A percentile compares a stretch with the other conserved stretches of the same genome.
Evolutionary conservation across 2,888 invertebrate species (phyloP).

Genomic region (Acanthosoma haemorrhoidale): DNA sequence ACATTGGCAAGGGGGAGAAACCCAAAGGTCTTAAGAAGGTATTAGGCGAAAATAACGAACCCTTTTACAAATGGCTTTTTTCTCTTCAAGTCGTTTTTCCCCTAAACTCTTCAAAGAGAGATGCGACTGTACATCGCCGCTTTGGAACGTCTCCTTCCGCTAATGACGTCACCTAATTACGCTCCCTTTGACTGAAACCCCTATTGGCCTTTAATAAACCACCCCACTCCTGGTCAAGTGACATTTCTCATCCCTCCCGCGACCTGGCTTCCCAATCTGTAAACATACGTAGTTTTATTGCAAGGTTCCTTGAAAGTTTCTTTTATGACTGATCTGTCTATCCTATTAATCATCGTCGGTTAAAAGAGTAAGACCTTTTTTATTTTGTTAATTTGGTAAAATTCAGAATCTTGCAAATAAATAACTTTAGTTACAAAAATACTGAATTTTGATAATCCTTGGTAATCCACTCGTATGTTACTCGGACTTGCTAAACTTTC

Average conservation of each 20-base stretch:
- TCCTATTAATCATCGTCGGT: no score
- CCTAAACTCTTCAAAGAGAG: constrained; percentile 1
- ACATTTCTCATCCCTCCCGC: neutral
- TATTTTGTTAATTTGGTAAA: no score
- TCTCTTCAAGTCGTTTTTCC: neutral
- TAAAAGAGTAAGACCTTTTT: no score
- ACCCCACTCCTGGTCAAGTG: constrained; percentile 10
- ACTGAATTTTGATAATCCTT: no score
- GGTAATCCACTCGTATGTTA: no score
- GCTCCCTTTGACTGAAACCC: constrained; percentile 2
- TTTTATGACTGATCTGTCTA: no score
- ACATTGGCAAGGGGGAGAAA: constrained; percentile 4
- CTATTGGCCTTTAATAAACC: constrained; percentile 24
- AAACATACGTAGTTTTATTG: neutral
- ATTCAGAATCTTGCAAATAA: no score
- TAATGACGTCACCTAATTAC: constrained; percentile 22
- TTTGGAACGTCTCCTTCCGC: constrained; percentile 4
- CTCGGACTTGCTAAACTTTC: no score
- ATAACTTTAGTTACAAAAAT: no score
- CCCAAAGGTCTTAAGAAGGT: constrained; percentile 2
- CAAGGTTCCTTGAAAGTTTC: no score
- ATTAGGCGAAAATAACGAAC: constrained; percentile 7
- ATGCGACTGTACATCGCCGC: neutral
- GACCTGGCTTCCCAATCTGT: neutral
- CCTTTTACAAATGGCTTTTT: constrained; percentile 14